Evolutionary conservation across 1,140 invertebrate species (phyloP).

Genomic region (Aleiodes sp.): DNA sequence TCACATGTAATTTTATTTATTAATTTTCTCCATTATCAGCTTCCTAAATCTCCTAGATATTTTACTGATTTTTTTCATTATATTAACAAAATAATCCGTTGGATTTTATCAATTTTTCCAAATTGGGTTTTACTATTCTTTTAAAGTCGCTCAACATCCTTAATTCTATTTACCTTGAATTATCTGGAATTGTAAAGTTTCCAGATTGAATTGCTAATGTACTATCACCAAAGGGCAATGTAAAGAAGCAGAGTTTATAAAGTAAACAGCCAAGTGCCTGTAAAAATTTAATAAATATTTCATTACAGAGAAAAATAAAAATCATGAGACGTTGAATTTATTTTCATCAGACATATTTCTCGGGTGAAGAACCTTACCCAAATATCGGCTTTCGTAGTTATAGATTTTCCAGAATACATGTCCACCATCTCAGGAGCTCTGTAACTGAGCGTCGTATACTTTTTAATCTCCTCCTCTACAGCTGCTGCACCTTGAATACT

Average conservation of each 20-base stretch:
- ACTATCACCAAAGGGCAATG: constrained; percentile 93
- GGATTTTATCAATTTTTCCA: too few relatives aligned
- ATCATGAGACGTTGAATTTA: neutral
- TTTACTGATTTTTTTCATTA: too few relatives aligned
- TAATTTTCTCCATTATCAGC: too few relatives aligned
- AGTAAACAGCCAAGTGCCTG: constrained; percentile 90
- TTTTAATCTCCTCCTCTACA: constrained; percentile 93
- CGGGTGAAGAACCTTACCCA: constrained; percentile 74
- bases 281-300: constrained; percentile 48
- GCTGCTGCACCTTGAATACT: constrained; percentile 75
- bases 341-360: constrained; percentile 24
- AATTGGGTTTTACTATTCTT: constrained; percentile 64
- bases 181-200: constrained; percentile 88
- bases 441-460: constrained; percentile 94
- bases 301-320: constrained; percentile 21
- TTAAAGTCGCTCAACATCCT: too few relatives aligned
- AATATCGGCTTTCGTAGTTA: constrained; percentile 93
- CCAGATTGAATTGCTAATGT: constrained; percentile 93
- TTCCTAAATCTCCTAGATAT: too few relatives aligned
- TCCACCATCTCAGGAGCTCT: constrained; percentile 96
- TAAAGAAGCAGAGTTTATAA: constrained; percentile 93
- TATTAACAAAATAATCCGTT: too few relatives aligned
- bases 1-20: too few relatives aligned
- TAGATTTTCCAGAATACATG: constrained; percentile 86
- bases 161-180: constrained; percentile 80